Conservation (phyloP, 2,113 vertebrate genomes). For the Blennius ocellaris region DNA sequence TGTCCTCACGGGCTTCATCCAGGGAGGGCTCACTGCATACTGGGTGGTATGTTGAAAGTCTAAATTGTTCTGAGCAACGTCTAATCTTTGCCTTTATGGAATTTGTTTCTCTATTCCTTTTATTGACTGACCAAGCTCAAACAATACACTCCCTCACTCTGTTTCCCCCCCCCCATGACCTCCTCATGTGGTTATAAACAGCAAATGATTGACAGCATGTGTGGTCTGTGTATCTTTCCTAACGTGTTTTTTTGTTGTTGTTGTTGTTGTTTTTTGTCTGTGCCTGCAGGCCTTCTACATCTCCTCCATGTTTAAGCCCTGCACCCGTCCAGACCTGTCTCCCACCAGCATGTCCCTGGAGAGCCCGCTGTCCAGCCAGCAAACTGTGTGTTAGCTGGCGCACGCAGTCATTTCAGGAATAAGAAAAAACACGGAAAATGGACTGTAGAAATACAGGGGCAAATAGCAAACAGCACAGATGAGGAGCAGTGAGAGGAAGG, state of each 20-base stretch:
- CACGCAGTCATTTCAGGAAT: conserved; percentile 27
- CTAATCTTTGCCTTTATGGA: conserved; percentile 30
- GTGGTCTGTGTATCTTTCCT: conserved; percentile 51
- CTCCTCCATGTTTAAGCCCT: conserved; percentile 85
- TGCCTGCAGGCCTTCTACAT: conserved; percentile 84
- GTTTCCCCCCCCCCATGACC: conserved; percentile 19
- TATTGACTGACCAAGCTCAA: conserved; percentile 28
- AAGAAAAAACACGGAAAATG: conserved; percentile 17
- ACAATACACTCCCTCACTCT: conserved; percentile 25
- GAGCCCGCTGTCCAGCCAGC: conserved; percentile 84
- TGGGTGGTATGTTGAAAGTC: conserved; percentile 83
- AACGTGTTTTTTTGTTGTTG: conserved; percentile 19
- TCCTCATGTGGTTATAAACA: conserved; percentile 43
- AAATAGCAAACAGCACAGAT: conserved; percentile 32
- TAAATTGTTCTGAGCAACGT: conserved; percentile 29
- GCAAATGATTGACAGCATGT: conserved; percentile 49
- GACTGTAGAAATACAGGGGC: conserved; percentile 39
- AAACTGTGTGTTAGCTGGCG: conserved; percentile 84
- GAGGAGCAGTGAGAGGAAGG: conserved; percentile 17
- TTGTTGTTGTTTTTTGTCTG: conserved; percentile 27
- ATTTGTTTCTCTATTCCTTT: conserved; percentile 37
- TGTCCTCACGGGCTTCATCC: conserved; percentile 82
- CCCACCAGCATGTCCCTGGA: conserved; percentile 75
- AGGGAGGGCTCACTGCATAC: conserved; percentile 86
- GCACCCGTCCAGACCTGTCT: conserved; percentile 63